Evolutionary conservation across 2,113 vertebrate species (phyloP).

Genomic region (Grammomys surdaster): DNA sequence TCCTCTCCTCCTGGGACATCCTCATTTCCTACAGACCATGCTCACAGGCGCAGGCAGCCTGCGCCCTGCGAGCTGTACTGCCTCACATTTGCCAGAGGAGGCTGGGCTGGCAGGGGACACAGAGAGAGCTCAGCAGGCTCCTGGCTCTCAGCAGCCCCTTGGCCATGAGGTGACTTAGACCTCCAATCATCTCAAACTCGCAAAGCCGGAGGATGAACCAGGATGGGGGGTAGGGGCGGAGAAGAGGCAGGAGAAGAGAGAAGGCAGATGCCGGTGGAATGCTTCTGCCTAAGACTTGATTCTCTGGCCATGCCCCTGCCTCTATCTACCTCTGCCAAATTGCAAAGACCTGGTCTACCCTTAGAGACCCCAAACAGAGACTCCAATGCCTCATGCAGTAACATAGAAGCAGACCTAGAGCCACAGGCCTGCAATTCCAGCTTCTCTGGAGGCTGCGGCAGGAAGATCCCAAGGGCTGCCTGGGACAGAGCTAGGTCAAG

Average conservation of each 20-base stretch:
- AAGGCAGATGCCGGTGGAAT: accelerated
- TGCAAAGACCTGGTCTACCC: accelerated
- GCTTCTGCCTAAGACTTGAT: neutral
- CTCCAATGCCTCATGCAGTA: no score
- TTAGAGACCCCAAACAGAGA: neutral
- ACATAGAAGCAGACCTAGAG: accelerated
- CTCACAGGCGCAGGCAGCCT: neutral
- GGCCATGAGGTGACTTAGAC: neutral
- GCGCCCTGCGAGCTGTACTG: neutral
- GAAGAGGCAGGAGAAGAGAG: accelerated
- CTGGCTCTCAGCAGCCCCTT: conserved; percentile 39
- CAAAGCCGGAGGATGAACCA: neutral
- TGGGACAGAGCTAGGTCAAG: neutral
- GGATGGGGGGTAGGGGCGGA: accelerated
- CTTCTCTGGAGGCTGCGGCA: neutral
- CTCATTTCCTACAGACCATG: neutral
- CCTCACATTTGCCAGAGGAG: accelerated
- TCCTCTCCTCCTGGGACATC: neutral
- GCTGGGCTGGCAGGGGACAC: conserved; percentile 2
- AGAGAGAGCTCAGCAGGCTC: neutral
- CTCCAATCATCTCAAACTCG: neutral
- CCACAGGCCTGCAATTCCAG: neutral
- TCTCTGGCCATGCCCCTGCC: neutral
- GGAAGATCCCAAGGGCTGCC: neutral
- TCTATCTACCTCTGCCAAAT: neutral